phyloP scores from a whole-genome alignment of 2,797 vertebrate species.

The Siniperca undulata region DNA sequence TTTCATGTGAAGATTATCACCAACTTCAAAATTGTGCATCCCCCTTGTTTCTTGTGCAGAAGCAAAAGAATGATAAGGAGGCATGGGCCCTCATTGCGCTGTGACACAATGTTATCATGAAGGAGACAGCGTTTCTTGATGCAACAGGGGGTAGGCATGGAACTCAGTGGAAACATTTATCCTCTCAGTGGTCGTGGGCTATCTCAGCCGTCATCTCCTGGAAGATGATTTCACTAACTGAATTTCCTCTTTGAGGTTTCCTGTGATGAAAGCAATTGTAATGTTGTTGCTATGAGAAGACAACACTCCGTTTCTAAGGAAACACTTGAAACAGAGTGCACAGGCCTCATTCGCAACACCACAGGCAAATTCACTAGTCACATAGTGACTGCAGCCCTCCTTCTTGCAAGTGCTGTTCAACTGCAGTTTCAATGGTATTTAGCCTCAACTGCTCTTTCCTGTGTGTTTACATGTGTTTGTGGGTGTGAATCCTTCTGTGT shows the following conservation, averaged over 20 bases:
- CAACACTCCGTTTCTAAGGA: constrained; percentile 83
- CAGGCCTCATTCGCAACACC: constrained; percentile 70
- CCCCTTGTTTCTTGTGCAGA: constrained; percentile 17
- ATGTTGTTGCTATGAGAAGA: constrained; percentile 77
- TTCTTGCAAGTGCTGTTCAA: constrained; percentile 35
- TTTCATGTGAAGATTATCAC: constrained; percentile 31
- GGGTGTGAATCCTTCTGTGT: constrained; percentile 6
- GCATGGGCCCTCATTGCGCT: constrained; percentile 1
- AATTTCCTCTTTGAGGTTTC: constrained; percentile 79
- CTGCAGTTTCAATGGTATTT: constrained; percentile 32
- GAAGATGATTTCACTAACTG: constrained; percentile 72
- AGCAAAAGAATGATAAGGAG: constrained; percentile 44
- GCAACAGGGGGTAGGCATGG: constrained; percentile 6
- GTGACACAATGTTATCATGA: constrained; percentile 61
- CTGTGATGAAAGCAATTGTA: constrained; percentile 72
- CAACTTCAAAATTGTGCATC: constrained; percentile 10
- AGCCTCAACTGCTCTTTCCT: constrained; percentile 2
- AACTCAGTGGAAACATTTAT: constrained; percentile 61
- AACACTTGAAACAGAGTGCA: constrained; percentile 65
- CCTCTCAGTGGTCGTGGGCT: constrained; percentile 42
- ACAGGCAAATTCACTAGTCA: constrained; percentile 54
- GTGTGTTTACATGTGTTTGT: background rate
- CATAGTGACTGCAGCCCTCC: constrained; percentile 47
- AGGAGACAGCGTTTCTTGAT: constrained; percentile 52
- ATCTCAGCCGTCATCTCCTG: constrained; percentile 48